Evolutionary conservation across 2,113 vertebrate genomes (phyloP).

Genomic region (Myiopsitta monachus): DNA sequence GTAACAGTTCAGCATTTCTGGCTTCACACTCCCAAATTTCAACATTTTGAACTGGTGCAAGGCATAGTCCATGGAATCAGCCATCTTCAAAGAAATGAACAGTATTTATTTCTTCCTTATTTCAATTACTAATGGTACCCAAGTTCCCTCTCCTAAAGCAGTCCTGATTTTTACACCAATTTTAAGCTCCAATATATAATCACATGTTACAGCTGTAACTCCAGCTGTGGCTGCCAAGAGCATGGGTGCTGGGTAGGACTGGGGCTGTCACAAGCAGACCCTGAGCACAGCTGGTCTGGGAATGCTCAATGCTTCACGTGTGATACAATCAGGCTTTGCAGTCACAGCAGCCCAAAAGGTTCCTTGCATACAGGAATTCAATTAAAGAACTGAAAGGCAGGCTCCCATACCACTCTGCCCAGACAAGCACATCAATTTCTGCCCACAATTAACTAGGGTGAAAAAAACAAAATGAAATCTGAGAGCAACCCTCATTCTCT

Average conservation of each 20-base stretch:
- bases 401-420: background rate
- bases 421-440: constrained; percentile 50
- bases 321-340: background rate
- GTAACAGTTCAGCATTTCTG: background rate
- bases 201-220: background rate
- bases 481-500: constrained; percentile 39
- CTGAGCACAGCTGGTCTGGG: rapidly evolving
- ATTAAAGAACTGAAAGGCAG: constrained; percentile 17
- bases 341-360: background rate
- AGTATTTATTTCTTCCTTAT: background rate
- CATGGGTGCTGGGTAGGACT: background rate
- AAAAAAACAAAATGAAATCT: constrained; percentile 35
- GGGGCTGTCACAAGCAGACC: background rate
- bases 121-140: rapidly evolving
- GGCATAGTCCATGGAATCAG: background rate
- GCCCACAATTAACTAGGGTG: constrained; percentile 53
- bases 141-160: background rate
- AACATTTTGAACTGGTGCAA: background rate
- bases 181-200: background rate
- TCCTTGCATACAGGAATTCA: constrained; percentile 43
- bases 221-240: background rate
- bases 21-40: background rate
- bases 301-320: background rate
- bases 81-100: background rate
- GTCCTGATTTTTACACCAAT: background rate